Base-by-base conservation (phyloP, 2,888 invertebrate species). In the Blomia tropicalis region DNA sequence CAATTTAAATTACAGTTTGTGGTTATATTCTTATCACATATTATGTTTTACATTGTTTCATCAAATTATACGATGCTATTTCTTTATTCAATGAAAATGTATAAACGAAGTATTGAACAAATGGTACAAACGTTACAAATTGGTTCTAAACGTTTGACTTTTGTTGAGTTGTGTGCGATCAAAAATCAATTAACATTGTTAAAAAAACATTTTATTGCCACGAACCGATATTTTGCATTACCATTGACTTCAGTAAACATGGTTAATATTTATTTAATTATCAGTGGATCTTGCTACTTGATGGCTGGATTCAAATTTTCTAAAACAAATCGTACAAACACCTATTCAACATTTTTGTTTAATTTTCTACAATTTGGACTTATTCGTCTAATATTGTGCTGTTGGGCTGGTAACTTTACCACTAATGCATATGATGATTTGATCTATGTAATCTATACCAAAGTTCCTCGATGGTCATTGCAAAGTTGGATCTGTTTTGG, bases 191-290 rank as follows among this genome's bases (percentile, higher is more conserved):
- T 47, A 27, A 47, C 51, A 7, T 11, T 11, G n/a, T 27, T 47
- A n/a, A 19, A n/a, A 7, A 19, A 7, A 22, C 51, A 47, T 47
- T 47, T 14, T n/a, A 47, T 11, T 11, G 7, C 51, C 7, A 47
- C n/a, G 7, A 7, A 11, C 7, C 22, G 51, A 11, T 47, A 47
- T n/a, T 47, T 47, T 19, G 7, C 51, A 7, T 19, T 22, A n/a
- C 51, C 51, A 27, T n/a, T 47, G 51, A 47, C 51, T 11, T 14
- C n/a, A 14, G n/a, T 47, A 7, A 22, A 47, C 14, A 19, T 27
- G 27, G 51, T n/a, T 14, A 47, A 47, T n/a, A 47, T 47, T n/a
- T 47, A 47, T n/a, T n/a, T 47, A n/a, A 27, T 47, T n/a, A 47
- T 47, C 51, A 25, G 23, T 27, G 7, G 51, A 11, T 7, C 51